Evolutionary conservation across 2,888 invertebrate genomes (phyloP), one percentile per base, ranked within the genome.

Genomic region (Parapristionchus giblindavisi): DNA sequence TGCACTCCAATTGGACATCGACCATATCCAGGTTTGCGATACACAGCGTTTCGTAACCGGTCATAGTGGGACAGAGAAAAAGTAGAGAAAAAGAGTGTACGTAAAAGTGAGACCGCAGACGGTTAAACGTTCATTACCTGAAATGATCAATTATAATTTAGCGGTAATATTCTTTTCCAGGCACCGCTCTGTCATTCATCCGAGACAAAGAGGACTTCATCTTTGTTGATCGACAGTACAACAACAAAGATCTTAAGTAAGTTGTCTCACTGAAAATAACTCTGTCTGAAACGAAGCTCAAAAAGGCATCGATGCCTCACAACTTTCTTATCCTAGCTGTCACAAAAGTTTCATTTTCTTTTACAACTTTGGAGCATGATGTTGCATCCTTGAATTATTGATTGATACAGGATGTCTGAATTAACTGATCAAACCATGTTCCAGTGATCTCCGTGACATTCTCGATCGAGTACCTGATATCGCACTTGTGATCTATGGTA

Each of bases 1-100:
- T 88, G 88, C 79, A 87, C 87, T 14, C 87, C 86, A 34, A 85
- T 88, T 78, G 88, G 88, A 6, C 85, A 88, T 75, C 83, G 86
- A 29, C 82, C 82, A 3, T 82, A 83, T 71, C 82, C 82, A 1
- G 70, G 70, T 71, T 40, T n/a, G 58, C n/a, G 1, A 3, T 32
- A 8, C 14, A 8, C 5, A 52, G n/a, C n/a, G n/a, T n/a, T n/a
- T n/a, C n/a, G n/a, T n/a, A n/a, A n/a, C n/a, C n/a, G n/a, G n/a
- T n/a, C n/a, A n/a, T n/a, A n/a, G n/a, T n/a, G n/a, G n/a, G n/a
- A n/a, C n/a, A n/a, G n/a, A n/a, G n/a, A n/a, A n/a, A n/a, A n/a
- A n/a, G n/a, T n/a, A n/a, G n/a, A n/a, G n/a, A n/a, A n/a, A n/a
- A n/a, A n/a, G n/a, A n/a, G n/a, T n/a, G n/a, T n/a, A 6, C 52